Evolutionary conservation across 2,797 vertebrate genomes (phyloP).

Genomic region (Spheniscus humboldti): DNA sequence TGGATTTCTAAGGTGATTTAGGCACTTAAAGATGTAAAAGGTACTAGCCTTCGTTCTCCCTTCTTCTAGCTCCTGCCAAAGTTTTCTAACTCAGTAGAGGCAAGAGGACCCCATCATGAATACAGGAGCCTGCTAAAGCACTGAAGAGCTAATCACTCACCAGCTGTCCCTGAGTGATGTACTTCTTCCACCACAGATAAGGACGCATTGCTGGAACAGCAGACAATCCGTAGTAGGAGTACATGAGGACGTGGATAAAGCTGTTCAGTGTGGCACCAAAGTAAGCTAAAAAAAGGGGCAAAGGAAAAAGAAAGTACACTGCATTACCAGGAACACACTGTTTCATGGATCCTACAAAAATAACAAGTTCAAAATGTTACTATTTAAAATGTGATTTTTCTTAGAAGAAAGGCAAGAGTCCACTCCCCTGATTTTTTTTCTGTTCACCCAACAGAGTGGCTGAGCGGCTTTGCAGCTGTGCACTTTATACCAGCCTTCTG

Average conservation of each 20-base stretch:
- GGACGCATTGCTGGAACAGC: slow-evolving; percentile 90
- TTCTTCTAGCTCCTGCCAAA: not conserved
- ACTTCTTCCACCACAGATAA: slow-evolving; percentile 99
- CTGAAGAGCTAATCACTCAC: slow-evolving; percentile 73
- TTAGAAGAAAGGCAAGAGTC: not conserved
- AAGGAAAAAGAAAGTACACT: not conserved
- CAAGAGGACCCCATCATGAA: not conserved
- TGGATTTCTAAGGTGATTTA: not conserved
- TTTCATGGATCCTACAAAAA: not conserved
- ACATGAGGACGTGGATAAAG: slow-evolving; percentile 97
- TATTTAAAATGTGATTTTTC: not conserved
- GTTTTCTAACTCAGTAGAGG: not conserved
- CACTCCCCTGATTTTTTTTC: not conserved
- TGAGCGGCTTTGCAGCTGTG: not conserved
- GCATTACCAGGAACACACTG: not conserved
- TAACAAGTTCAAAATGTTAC: not conserved
- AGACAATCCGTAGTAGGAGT: slow-evolving; percentile 95
- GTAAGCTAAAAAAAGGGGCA: slow-evolving; percentile 78
- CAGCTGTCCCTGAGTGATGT: slow-evolving; percentile 97
- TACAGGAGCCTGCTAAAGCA: not conserved
- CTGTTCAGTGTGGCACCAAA: slow-evolving; percentile 94
- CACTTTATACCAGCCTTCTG: not conserved
- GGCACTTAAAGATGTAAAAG: not conserved
- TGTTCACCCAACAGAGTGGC: not conserved
- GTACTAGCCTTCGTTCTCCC: not conserved